A percentile compares a stretch with the other conserved stretches of the same genome.
These are phyloP conservation scores for Grus americana DNA, from an alignment of 2,113 vertebrate genomes.

Conservation along the genomic window DNA sequence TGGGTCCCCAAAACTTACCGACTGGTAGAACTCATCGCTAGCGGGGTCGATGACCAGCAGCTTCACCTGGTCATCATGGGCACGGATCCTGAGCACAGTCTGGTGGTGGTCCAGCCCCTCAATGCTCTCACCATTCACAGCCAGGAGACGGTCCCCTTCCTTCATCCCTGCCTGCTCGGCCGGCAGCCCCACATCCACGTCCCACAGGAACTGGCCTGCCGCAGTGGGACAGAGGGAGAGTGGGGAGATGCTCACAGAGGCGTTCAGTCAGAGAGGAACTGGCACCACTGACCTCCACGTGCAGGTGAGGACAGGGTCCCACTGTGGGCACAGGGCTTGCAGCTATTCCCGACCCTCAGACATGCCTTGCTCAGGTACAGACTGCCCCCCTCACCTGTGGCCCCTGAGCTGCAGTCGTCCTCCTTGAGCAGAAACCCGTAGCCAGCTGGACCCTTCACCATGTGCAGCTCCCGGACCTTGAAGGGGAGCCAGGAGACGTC, in stretches of 20 bases:
- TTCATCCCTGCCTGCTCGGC: constrained; percentile 87
- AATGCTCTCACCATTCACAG: constrained; percentile 86
- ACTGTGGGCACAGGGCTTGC: not conserved
- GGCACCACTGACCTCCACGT: accelerated
- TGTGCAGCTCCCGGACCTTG: constrained; percentile 78
- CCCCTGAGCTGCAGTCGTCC: constrained; percentile 72
- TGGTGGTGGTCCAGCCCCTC: constrained; percentile 84
- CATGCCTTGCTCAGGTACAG: not conserved
- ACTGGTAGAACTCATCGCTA: constrained; percentile 81
- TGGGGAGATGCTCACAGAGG: not conserved
- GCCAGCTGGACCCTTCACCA: constrained; percentile 81
- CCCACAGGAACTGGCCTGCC: constrained; percentile 87
- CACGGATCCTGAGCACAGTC: constrained; percentile 80
- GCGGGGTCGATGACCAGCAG: constrained; percentile 79
- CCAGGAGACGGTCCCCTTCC: constrained; percentile 88
- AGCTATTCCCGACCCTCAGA: not conserved
- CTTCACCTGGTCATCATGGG: constrained; percentile 71
- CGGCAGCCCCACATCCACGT: constrained; percentile 85
- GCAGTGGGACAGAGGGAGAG: accelerated
- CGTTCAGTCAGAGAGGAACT: not conserved
- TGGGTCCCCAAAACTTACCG: constrained; percentile 60
- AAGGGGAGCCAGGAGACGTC: constrained; percentile 79
- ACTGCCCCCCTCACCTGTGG: constrained; percentile 71
- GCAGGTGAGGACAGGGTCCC: not conserved
- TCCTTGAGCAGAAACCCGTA: constrained; percentile 92